Evolutionary conservation across 2,113 vertebrate genomes (phyloP), one percentile per base, ranked within the genome.

Genomic region (Neotoma lepida): DNA sequence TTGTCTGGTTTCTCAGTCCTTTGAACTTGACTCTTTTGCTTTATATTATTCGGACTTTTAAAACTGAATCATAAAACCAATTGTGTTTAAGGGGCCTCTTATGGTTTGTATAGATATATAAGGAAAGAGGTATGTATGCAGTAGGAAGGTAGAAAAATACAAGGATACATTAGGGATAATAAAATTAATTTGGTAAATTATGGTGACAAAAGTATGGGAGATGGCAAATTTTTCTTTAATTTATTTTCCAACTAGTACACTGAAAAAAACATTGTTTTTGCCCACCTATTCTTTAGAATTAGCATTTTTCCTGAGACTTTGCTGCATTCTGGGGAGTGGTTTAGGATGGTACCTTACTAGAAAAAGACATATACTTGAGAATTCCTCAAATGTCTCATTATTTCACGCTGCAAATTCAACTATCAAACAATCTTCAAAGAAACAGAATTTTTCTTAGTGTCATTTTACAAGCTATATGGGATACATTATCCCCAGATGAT

Each of bases 91-190:
- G 2, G 10, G 15, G 64, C n/a, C 6, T 86, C 6, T 61, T 89
- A n/a, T 22, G 18, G 3, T 9, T 64, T n/a, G 46, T 9, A 33
- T 64, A 63, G 30, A 68, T 46, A 22, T 13, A 30, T 88, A 73
- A 35, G 0, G 20, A 33, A 9, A 46, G 2, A 35, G 1, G 9
- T 73, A 46, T 1, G 20, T 8, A 17, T 2, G 6, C 10, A 86
- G 30, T 22, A 54, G 24, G 20, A 1, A 82, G 24, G 33, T 49
- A 49, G 20, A 73, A 15, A 58, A 1, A 4, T 61, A n/a, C 2
- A 41, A 17, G 46, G 0, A 14, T 10, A 71, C 30, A 44, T 73
- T 64, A 56, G 15, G 17, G 18, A 33, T 88, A 56, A 66, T 18
- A 88, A 33, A 54, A 18, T 78, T 80, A 66, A 49, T 39, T 35